Percentiles rank a stretch among this genome's conserved stretches.
Evolutionary conservation across 2,888 invertebrate species (phyloP).

Genomic region (Rhaphigaster nebulosa): DNA sequence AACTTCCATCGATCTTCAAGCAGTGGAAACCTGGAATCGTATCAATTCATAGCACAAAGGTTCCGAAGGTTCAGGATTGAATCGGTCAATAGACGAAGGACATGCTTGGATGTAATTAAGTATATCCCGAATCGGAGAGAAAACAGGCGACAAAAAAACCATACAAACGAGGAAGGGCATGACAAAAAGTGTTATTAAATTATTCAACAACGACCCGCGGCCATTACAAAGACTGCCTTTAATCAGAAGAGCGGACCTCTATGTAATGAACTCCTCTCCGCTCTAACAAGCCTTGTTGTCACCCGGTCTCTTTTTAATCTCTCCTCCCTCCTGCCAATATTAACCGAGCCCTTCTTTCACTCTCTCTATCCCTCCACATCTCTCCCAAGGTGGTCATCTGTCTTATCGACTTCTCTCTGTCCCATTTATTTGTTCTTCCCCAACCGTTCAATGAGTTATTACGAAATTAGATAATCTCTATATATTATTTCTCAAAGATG

Average conservation of each 20-base stretch:
- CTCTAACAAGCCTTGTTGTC: constrained; percentile 51
- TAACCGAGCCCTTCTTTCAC: not conserved
- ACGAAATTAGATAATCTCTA: too few species aligned
- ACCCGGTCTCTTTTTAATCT: constrained; percentile 52
- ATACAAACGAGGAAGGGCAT: constrained; percentile 6
- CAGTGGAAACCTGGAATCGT: not conserved
- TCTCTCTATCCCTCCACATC: not conserved
- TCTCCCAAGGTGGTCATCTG: constrained; percentile 11
- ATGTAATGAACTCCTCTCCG: constrained; percentile 49
- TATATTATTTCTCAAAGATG: too few species aligned
- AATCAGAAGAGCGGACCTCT: constrained; percentile 25
- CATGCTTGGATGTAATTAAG: constrained; percentile 34
- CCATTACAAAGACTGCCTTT: constrained; percentile 58
- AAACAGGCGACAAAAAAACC: not conserved
- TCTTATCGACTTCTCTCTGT: not conserved
- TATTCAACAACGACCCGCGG: constrained; percentile 52
- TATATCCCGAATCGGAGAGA: constrained; percentile 9
- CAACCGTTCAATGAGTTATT: too few species aligned
- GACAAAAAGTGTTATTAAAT: constrained; percentile 58
- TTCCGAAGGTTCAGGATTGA: not conserved
- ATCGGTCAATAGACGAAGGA: not conserved
- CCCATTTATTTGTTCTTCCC: not conserved
- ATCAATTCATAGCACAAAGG: not conserved
- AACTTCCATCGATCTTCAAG: not conserved
- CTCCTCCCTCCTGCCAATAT: not conserved